Evolutionary conservation across 2,113 vertebrate species (phyloP), one percentile per base, ranked within the genome.

Genomic region (Gadus macrocephalus): DNA sequence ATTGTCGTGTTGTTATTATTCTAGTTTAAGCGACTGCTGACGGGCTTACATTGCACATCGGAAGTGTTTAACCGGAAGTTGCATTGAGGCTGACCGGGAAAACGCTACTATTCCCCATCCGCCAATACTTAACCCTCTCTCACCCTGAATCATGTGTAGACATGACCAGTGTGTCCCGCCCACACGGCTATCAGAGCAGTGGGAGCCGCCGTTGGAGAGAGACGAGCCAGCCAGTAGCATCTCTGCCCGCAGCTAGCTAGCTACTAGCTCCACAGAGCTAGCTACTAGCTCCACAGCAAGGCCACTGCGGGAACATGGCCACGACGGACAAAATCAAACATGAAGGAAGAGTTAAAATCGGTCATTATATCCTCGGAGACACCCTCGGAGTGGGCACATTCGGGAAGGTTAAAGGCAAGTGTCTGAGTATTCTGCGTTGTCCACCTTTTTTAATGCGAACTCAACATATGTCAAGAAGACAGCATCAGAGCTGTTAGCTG

Each of bases 381-480:
- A 98, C 96, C 17, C 93, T 98, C 3, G 96, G 96, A 53, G 96
- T 98, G 64, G 96, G 96, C 63, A 98, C 96, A 19, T 98, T 98
- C 78, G 96, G 96, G 61, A 98, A 98, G 90, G 96, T 98, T 72
- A 98, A 98, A 91, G 95, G 96, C 97, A 88, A 79, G 93, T 69
- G 31, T 58, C 55, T n/a, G 55, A 58, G 15, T 2, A 53, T 42
- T 61, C 35, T 64, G 38, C 67, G 15, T 70, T 68, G 56, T 60
- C 25, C 31, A 35, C 31, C 31, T 35, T 53, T 22, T 64, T 7
- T 64, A 27, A 66, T 72, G 70, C 71, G 55, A 65, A 49, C 38
- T 55, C 71, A 75, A 80, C 31, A 84, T 62, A 84, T 78, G 82
- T 69, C 69, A 66, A 71, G 38, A 27, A 22, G 42, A 12, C 42